A percentile compares a stretch with the other conserved stretches of the same genome.
Evolutionary conservation across 2,113 vertebrate species (phyloP).

Genomic region (Leptobrachium ailaonicum): DNA sequence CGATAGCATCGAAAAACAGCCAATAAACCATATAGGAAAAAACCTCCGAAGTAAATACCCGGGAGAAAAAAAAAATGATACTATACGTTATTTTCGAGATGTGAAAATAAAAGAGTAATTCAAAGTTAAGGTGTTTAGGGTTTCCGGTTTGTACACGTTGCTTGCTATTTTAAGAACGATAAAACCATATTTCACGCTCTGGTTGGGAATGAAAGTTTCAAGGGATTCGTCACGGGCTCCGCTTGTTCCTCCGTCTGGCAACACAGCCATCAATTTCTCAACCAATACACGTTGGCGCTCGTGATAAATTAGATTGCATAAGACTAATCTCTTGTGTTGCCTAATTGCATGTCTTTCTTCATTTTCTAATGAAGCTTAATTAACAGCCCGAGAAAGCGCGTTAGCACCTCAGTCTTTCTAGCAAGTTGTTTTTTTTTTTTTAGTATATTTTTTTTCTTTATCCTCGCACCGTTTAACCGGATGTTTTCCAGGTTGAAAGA

Average conservation of each 20-base stretch:
- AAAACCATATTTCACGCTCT: too few species aligned
- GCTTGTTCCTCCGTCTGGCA: neutral
- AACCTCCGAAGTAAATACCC: neutral
- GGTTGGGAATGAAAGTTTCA: neutral
- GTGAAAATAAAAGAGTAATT: too few species aligned
- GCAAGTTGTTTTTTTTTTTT: too few species aligned
- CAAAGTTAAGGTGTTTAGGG: too few species aligned
- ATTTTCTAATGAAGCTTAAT: constrained; percentile 5
- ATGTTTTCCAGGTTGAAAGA: too few species aligned
- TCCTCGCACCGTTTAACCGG: too few species aligned
- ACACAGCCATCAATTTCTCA: neutral
- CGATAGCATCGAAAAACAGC: neutral
- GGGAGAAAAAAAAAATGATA: too few species aligned
- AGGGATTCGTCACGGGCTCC: neutral
- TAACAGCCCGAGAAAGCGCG: neutral
- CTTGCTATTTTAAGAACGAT: neutral
- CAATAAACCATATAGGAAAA: neutral
- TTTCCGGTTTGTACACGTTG: too few species aligned
- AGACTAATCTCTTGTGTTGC: neutral
- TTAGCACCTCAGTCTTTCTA: neutral
- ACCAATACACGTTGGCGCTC: neutral
- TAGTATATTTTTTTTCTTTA: too few species aligned
- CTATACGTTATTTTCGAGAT: too few species aligned
- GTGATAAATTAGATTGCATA: neutral
- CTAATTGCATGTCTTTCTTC: neutral